Conservation (phyloP, 2,113 vertebrate species). For the Donacobius atricapilla region DNA sequence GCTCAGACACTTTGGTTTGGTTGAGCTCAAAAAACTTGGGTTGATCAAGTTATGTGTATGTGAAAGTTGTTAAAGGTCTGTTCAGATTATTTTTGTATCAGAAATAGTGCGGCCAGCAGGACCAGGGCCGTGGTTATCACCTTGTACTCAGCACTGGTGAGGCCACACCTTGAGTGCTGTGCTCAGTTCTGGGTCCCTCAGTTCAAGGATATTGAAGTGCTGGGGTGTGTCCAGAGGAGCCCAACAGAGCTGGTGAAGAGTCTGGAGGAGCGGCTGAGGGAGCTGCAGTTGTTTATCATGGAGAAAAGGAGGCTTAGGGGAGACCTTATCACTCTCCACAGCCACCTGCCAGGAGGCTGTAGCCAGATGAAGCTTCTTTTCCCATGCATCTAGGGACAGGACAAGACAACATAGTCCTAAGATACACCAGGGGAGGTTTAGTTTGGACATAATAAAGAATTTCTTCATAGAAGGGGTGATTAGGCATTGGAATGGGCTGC, state of each 20-base stretch:
- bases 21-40: neutral
- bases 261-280: neutral
- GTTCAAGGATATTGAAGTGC: neutral
- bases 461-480: neutral
- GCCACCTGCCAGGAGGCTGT: neutral
- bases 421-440: fast-evolving
- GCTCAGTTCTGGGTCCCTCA: neutral
- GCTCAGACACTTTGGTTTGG: neutral
- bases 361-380: neutral
- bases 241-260: fast-evolving
- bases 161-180: neutral
- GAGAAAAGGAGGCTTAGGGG: neutral
- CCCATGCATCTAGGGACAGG: too few species aligned
- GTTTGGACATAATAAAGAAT: neutral
- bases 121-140: neutral
- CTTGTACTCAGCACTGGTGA: neutral
- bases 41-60: neutral
- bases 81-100: neutral
- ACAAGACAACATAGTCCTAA: fast-evolving
- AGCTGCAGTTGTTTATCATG: neutral
- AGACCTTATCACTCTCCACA: neutral
- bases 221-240: neutral
- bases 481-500: neutral
- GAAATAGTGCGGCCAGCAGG: neutral
- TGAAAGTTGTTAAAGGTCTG: neutral